Evolutionary conservation across 2,797 vertebrate genomes (phyloP), one percentile per base, ranked within the genome.

Genomic region (Neosilurus mollespiculum): DNA sequence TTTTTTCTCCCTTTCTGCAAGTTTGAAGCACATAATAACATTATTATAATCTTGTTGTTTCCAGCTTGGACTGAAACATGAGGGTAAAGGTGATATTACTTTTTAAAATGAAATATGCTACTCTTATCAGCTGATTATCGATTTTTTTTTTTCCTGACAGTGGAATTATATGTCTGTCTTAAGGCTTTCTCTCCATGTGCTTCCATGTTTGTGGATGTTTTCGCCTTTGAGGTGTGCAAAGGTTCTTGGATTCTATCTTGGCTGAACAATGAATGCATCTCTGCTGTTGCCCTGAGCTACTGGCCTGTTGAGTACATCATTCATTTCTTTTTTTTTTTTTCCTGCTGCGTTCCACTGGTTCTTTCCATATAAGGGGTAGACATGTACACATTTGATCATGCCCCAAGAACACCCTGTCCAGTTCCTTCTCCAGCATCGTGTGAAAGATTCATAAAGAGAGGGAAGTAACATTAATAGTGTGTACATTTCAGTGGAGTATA

Each of bases 221-320:
- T 72, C 67, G 59, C 76, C 84, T 87, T n/a, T 3, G 70, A 82
- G 82, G 81, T 16, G 73, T 72, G 81, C 85, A 81, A 82, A 83
- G 82, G 71, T 78, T 84, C 82, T 80, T 22, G 22, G 78, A 84
- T 72, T 88, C 87, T 83, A 62, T 86, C 78, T 86, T 69, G 62
- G 72, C 84, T 81, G 79, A 84, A 87, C 81, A 86, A 84, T 85
- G 78, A 82, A 86, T 81, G 84, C 70, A 87, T 86, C 83, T 87
- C 77, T 67, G 64, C 83, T 76, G 65, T 75, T 84, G 86, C 86
- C 86, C 80, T 83, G 64, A 83, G 85, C 87, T 78, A 73, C 80
- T 67, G 70, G 76, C 86, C 79, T 82, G 80, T 83, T 86, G 80
- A 84, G 81, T 34, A 78, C 76, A 81, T 88, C 75, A 85, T 88